Evolutionary conservation across 2,113 vertebrate species (phyloP), one percentile per base, ranked within the genome.

Genomic region (Vulpes lagopus): DNA sequence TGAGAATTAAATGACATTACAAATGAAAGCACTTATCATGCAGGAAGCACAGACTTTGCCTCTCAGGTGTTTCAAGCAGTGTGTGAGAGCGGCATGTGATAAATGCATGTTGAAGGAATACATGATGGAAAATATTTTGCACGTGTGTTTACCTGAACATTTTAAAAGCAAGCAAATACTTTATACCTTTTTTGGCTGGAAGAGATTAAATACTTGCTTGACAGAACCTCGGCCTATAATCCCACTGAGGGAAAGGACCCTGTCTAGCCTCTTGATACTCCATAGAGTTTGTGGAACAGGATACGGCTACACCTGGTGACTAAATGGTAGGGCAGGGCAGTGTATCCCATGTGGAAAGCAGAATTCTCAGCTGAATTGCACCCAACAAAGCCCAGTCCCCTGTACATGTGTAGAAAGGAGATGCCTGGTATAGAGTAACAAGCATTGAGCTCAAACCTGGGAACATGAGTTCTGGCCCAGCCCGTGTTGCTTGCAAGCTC

Each of bases 1-100:
- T 93, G 81, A 27, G 78, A 93, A 65, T 91, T 90, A 87, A 90
- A 74, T n/a, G 53, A 91, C 38, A 93, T 73, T 80, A 67, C 57
- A 91, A 88, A 60, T 67, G 59, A 65, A 96, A 88, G 53, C 2
- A 11, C 49, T 89, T 60, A 78, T 67, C 60, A 87, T 53, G 60
- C 12, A 53, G 57, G 85, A 94, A 93, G 67, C 89, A 93, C n/a
- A 84, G 43, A 38, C 20, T 94, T 93, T 95, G 51, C 30, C 51
- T 88, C 64, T 94, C 43, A 94, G 15, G 7, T 82, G 35, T 94
- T 95, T 91, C 49, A 94, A 95, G 60, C 20, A 53, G 55, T 93
- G 11, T 92, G 80, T 85, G 43, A 89, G 89, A 79, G 74, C 27
- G 55, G 53, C 64, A 60, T 91, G 93, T 91, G 86, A 80, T 86